These are phyloP conservation scores for Phrixothrix hirtus DNA, from an alignment of 2,888 invertebrate species.

Conservation along the genomic window DNA sequence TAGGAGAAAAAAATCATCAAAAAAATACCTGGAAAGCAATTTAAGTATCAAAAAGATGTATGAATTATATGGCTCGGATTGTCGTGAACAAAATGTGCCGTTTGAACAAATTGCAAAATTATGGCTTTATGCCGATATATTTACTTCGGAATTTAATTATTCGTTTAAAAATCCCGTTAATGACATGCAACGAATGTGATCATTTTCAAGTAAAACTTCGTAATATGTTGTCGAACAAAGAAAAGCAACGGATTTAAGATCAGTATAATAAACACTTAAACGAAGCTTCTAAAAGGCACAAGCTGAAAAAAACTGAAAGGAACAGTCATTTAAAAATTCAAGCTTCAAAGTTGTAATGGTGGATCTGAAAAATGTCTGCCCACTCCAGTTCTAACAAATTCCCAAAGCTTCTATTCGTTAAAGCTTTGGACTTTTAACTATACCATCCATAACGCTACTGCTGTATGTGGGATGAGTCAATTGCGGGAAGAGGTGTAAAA, in stretches of 20 bases:
- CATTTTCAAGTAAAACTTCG: not conserved
- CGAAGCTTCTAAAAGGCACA: not conserved
- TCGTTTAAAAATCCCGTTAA: not conserved
- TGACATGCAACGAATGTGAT: too few relatives aligned
- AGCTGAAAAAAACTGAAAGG: not conserved
- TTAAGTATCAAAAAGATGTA: too few relatives aligned
- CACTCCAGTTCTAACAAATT: slow-evolving; percentile 24
- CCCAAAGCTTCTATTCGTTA: slow-evolving; percentile 28
- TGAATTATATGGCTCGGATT: not conserved
- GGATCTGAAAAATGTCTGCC: slow-evolving; percentile 26
- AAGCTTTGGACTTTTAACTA: slow-evolving; percentile 31
- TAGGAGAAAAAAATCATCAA: not conserved
- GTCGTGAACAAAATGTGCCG: not conserved
- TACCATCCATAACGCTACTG: slow-evolving; percentile 20
- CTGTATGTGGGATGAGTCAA: slow-evolving; percentile 29
- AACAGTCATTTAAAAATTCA: not conserved
- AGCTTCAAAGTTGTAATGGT: too few relatives aligned
- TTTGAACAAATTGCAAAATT: not conserved
- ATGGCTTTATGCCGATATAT: not conserved
- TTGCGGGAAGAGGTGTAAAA: slow-evolving; percentile 28
- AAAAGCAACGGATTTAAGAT: too few relatives aligned
- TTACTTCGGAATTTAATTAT: too few relatives aligned
- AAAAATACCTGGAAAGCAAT: too few relatives aligned
- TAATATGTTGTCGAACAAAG: too few relatives aligned
- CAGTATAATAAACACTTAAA: not conserved